Percentiles rank a stretch among this genome's conserved stretches.
Evolutionary conservation across 2,797 vertebrate genomes (phyloP).

Genomic region (Macropus fuliginosus): DNA sequence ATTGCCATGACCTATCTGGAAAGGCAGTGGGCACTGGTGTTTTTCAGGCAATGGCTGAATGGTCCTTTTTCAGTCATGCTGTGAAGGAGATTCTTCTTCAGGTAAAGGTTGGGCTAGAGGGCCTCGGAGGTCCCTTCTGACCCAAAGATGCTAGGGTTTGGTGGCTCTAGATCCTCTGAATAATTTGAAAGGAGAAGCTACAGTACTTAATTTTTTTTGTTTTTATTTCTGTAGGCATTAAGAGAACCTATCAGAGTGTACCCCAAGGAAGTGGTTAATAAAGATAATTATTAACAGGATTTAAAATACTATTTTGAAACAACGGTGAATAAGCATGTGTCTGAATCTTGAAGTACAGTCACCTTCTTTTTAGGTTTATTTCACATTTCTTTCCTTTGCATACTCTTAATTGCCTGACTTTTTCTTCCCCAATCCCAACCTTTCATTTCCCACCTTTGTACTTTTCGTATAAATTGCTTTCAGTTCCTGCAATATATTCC

Average conservation of each 20-base stretch:
- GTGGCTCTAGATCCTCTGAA: background rate
- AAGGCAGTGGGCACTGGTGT: background rate
- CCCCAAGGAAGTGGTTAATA: background rate
- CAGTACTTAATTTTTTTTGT: background rate
- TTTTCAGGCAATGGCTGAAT: background rate
- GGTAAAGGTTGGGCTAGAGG: background rate
- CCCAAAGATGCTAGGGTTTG: background rate
- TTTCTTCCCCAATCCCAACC: background rate
- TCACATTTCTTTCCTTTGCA: background rate
- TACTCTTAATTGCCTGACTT: background rate
- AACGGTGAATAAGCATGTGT: background rate
- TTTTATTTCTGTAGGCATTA: background rate
- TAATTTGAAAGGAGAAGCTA: background rate
- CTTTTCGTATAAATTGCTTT: background rate
- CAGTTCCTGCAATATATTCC: background rate
- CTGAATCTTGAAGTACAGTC: background rate
- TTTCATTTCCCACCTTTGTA: background rate
- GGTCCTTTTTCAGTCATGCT: background rate
- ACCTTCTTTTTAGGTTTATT: background rate
- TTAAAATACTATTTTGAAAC: constrained; percentile 5
- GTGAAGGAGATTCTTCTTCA: background rate
- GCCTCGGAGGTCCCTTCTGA: background rate
- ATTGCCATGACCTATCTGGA: background rate
- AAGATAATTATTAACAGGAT: background rate
- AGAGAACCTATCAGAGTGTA: background rate